Evolutionary conservation across 35 echinoderm and acorn worm genomes (phyloP).

Genomic region (Stichopus chloronotus): DNA sequence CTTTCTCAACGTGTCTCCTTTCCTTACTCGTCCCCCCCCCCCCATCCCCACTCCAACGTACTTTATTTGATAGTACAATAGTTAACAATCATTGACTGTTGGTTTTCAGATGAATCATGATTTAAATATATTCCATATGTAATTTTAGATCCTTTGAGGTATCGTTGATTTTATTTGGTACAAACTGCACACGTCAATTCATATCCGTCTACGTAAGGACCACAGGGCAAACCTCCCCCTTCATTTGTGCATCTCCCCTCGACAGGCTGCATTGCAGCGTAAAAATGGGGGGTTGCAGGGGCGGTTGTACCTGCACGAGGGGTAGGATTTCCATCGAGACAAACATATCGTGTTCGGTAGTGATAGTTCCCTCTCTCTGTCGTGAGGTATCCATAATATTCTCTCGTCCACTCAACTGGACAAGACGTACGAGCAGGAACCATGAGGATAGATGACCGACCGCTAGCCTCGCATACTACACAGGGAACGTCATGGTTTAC

Average conservation of each 20-base stretch:
- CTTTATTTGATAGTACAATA: no score
- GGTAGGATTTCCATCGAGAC: background rate
- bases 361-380: background rate
- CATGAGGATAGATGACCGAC: background rate
- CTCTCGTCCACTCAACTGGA: background rate
- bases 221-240: slow-evolving; percentile 7
- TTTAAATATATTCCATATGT: no score
- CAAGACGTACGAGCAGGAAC: background rate
- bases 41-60: no score
- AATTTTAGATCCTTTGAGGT: no score
- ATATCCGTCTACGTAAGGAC: background rate
- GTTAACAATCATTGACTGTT: no score
- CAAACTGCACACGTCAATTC: slow-evolving; percentile 17
- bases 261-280: background rate
- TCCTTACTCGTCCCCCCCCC: no score
- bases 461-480: background rate
- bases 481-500: background rate
- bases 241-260: background rate
- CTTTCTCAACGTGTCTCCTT: no score
- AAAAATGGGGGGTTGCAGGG: no score
- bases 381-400: background rate
- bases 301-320: background rate
- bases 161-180: slow-evolving; percentile 23
- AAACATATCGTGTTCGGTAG: background rate
- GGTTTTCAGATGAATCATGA: no score